Conservation (phyloP, 1,140 invertebrate genomes). For the Penaeus japonicus region DNA sequence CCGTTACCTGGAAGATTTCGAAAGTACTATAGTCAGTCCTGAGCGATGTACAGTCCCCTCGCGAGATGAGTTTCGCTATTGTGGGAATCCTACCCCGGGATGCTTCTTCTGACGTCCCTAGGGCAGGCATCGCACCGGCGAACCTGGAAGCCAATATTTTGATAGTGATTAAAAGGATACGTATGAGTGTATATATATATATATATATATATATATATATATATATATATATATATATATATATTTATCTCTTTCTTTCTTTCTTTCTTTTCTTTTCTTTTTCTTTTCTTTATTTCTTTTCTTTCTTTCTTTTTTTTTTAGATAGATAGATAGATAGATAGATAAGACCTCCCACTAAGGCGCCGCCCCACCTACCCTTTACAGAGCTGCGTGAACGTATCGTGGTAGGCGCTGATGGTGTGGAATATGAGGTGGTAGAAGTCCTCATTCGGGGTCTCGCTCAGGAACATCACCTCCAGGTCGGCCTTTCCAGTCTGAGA, state of each 20-base stretch:
- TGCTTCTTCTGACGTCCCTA: not conserved
- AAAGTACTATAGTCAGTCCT: slow-evolving; percentile 58
- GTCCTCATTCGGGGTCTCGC: slow-evolving; percentile 61
- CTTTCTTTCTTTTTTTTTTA: too few species aligned
- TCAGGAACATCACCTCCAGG: slow-evolving; percentile 65
- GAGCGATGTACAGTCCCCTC: slow-evolving; percentile 61
- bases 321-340: too few species aligned
- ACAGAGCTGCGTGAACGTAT: slow-evolving; percentile 64
- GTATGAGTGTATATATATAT: too few species aligned
- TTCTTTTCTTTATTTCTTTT: too few species aligned
- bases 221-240: too few species aligned
- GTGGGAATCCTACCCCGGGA: slow-evolving; percentile 35
- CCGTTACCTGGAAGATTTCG: slow-evolving; percentile 42
- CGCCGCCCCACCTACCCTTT: slow-evolving; percentile 61
- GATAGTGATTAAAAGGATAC: too few species aligned
- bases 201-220: too few species aligned
- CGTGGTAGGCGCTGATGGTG: slow-evolving; percentile 64
- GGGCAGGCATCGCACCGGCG: not conserved
- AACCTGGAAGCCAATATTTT: not conserved
- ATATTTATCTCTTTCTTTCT: too few species aligned
- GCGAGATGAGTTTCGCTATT: slow-evolving; percentile 60
- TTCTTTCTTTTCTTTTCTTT: too few species aligned
- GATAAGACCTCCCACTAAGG: too few species aligned
- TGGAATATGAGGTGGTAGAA: slow-evolving; percentile 64
- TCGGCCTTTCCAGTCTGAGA: slow-evolving; percentile 33